Evolutionary conservation across 64 coral and sea anemone species (phyloP), one percentile per base, ranked within the genome.

Genomic region (Cladopsammia gracilis): DNA sequence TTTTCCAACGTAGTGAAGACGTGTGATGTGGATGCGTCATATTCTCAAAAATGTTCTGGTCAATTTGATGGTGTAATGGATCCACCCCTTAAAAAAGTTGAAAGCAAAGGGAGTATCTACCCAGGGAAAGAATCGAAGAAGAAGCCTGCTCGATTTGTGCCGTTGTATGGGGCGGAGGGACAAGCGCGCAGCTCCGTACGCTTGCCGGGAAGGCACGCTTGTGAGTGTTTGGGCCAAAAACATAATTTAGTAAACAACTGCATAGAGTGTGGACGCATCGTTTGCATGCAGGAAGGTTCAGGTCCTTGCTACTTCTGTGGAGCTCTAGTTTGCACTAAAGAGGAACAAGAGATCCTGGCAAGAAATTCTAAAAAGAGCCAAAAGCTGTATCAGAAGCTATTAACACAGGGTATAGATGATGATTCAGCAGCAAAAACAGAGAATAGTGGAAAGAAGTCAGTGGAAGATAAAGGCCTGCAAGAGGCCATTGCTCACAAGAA

Each of bases 231-330:
- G 6, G 97, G 89, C 14, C 97, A 98, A 54, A 98, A 98, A 62
- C 97, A 98, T 68, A 70, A 6, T 19, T 67, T 98, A 3, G 73
- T 98, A 0, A 98, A 96, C 47, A 98, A 98, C 77, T 98, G 97
- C 62, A 93, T 71, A 51, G 85, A 94, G 25, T 98, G 97, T 91
- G 97, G 97, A 13, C 73, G 97, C 24, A 98, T 98, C 49, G 90
- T 98, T 15, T 98, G 97, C 70, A 91, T 88, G 23, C 97, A 98
- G 73, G 97, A 98, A 65, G 97, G 97, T 5, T 95, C 90, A 50
- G 98, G 98, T 7, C 98, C 94, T 19, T 99, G 98, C 71, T 99
- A 96, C 75, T 99, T 99, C 66, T 99, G 98, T 87, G 98, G 98
- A 85, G 91, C 91, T 45, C 71, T 99, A 68, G 98, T 99, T 86